Evolutionary conservation across 2,113 vertebrate genomes (phyloP), one percentile per base, ranked within the genome.

Genomic region (Heterotis niloticus): DNA sequence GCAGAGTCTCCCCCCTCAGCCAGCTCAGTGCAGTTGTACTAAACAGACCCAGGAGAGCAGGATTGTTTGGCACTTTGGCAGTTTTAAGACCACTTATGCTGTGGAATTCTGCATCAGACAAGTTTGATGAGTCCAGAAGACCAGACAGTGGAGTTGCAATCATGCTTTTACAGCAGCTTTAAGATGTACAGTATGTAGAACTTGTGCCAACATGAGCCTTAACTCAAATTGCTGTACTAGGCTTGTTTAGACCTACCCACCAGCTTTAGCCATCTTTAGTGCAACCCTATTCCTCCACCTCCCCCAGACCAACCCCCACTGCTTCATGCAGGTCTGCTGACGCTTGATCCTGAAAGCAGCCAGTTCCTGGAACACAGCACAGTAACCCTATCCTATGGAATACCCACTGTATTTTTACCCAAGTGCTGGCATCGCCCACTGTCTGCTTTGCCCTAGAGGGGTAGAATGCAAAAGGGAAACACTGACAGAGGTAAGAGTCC

Each of bases 361-460:
- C 66, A 64, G 17, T 79, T 83, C 80, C 70, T 81, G 81, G 84
- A 83, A 82, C n/a, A 75, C 29, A 54, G 23, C 65, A 79, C 66
- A 73, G 84, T 80, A 83, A 85, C 77, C 68, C 54, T 72, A 85
- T 59, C 78, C 84, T 70, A 10, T 56, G 68, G 51, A 83, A 83
- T 82, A 75, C 84, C 81, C 68, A 60, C 81, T 68, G 75, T 85
- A 85, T 85, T 85, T 85, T 81, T 85, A 85, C 82, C 84, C 67
- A 16, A 60, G 82, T 68, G 75, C 72, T 29, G 78, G 76, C 66
- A 76, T 60, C 51, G 56, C 51, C 18, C 14, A 24, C 65, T 59
- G 51, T 24, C 78, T 81, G 77, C 83, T 79, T 28, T 79, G 76
- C 73, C 75, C 64, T 62, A 52, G 44, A 64, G 28, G 10, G 73